Evolutionary conservation across 1,140 invertebrate species (phyloP), one percentile per base, ranked within the genome.

Genomic region (Pseudomyrmex pallidus): DNA sequence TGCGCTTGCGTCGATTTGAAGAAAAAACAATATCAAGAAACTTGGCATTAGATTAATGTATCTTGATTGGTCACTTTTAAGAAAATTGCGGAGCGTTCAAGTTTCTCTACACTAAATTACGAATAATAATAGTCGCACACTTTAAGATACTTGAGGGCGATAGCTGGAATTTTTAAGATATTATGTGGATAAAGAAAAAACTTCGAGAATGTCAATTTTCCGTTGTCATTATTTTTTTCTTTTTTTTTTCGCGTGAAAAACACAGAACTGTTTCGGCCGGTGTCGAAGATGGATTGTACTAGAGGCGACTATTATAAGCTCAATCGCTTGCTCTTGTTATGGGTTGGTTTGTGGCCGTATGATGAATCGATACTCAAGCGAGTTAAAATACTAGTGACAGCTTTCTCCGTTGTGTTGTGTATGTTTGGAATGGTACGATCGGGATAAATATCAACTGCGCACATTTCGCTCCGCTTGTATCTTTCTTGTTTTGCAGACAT

Each of bases 351-450:
- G 25, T 66, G 63, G 63, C 35, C 35, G 2, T 66, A 66, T 12
- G 63, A 66, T 46, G 35, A 66, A 46, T 46, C 63, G 46, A 66
- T 17, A 66, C 17, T 66, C 17, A 66, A 66, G 46, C n/a, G 35
- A 66, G 5, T 66, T 17, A 66, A 46, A 66, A 66, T 66, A 4
- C 46, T 66, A 10, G 7, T 46, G 15, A 17, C 8, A 17, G 4
- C 8, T 46, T 44, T 15, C 10, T 12, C 46, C 35, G 9, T 64
- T 5, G 12, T 66, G 3, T 17, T 35, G 17, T 12, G 10, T 44
- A 46, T 2, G 25, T 3, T 10, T 0, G 9, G n/a, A 15, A 66
- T 66, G 35, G 35, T 46, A 66, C n/a, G 35, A 66, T 44, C 10
- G 2, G 2, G 10, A 66, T 46, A 46, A 66, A 66, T 66, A 8